Evolutionary conservation across 2,797 vertebrate species (phyloP).

Genomic region (Clangula hyemalis): DNA sequence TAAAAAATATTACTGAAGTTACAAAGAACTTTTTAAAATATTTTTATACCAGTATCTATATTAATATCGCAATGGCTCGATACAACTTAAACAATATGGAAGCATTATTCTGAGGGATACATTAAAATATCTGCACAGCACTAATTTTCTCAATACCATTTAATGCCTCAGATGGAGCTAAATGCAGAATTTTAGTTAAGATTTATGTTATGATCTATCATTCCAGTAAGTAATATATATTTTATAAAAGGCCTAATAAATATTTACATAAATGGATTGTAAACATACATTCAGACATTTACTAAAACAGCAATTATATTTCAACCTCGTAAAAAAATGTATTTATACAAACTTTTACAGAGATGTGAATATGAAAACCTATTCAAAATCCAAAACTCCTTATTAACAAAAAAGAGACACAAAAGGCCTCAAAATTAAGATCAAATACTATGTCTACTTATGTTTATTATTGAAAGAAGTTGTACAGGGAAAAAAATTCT

Average conservation of each 20-base stretch:
- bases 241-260: slow-evolving; percentile 43
- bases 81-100: slow-evolving; percentile 46
- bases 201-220: slow-evolving; percentile 29
- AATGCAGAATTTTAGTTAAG: slow-evolving; percentile 25
- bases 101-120: slow-evolving; percentile 21
- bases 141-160: slow-evolving; percentile 8
- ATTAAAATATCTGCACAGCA: slow-evolving; percentile 51
- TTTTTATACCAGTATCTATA: slow-evolving; percentile 58
- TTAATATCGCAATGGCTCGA: slow-evolving; percentile 45
- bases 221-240: slow-evolving; percentile 34
- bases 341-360: slow-evolving; percentile 6
- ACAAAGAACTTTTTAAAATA: slow-evolving; percentile 23
- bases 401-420: slow-evolving; percentile 38
- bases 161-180: not conserved
- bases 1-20: slow-evolving; percentile 53
- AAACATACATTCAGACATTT: slow-evolving; percentile 43
- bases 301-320: slow-evolving; percentile 56
- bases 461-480: not conserved
- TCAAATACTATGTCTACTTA: slow-evolving; percentile 21
- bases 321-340: slow-evolving; percentile 28
- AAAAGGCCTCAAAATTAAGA: slow-evolving; percentile 31
- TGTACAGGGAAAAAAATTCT: not conserved
- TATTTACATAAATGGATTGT: slow-evolving; percentile 40
- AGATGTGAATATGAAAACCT: not conserved
- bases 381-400: slow-evolving; percentile 24